phyloP scores from a whole-genome alignment of 2,113 vertebrate genomes.

The Butastur rufipennis region DNA sequence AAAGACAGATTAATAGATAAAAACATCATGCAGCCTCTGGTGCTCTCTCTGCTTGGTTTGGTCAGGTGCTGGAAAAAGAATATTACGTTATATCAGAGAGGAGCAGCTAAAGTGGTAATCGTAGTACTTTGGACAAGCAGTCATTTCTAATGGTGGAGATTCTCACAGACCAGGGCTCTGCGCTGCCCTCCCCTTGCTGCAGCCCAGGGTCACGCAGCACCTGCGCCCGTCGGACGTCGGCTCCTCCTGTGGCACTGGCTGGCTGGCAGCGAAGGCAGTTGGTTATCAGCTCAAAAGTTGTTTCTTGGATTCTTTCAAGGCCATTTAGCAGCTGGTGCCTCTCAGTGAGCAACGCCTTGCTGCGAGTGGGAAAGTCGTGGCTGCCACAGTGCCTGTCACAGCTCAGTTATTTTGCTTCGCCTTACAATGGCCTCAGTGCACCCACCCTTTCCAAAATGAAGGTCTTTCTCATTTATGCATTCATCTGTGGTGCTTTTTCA shows the following conservation, averaged over 20 bases:
- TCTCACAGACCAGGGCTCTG: background rate
- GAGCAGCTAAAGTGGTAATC: background rate
- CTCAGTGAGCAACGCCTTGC: background rate
- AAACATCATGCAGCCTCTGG: background rate
- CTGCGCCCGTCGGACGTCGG: rapidly evolving
- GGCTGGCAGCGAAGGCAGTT: background rate
- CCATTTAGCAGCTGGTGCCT: rapidly evolving
- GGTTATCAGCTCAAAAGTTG: background rate
- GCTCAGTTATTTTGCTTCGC: background rate
- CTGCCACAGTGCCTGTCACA: background rate
- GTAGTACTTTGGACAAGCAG: background rate
- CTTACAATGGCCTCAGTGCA: background rate
- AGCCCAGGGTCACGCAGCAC: rapidly evolving
- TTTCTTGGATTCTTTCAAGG: background rate
- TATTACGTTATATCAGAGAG: background rate
- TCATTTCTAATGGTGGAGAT: background rate
- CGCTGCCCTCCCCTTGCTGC: background rate
- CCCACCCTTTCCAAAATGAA: constrained; percentile 8
- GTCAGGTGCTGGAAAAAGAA: background rate
- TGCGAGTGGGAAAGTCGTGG: background rate
- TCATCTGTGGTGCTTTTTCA: background rate
- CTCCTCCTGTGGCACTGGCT: background rate
- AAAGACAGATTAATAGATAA: background rate
- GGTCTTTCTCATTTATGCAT: background rate
- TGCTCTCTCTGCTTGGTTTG: background rate